These are phyloP conservation scores for Eilema caniola DNA, from an alignment of 2,888 invertebrate species.

Conservation along the genomic window DNA sequence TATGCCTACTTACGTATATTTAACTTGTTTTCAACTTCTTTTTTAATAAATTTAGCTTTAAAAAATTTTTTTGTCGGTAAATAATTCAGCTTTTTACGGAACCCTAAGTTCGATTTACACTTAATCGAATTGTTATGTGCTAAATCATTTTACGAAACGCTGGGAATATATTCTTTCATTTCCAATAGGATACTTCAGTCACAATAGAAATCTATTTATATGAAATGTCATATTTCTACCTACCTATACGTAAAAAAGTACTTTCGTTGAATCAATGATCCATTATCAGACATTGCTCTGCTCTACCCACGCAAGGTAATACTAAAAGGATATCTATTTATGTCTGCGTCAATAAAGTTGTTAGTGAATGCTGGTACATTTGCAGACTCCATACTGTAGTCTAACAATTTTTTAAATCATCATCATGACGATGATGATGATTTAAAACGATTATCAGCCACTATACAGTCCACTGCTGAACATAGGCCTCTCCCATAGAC, in stretches of 20 bases:
- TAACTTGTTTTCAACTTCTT: no score
- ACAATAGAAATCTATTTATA: not conserved
- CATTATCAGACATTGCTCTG: not conserved
- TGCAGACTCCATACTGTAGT: not conserved
- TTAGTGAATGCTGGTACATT: no score
- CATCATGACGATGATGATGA: no score
- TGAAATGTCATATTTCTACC: not conserved
- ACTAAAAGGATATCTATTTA: not conserved
- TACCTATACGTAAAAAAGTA: no score
- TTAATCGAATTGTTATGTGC: not conserved
- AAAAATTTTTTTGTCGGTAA: no score
- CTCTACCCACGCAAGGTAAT: not conserved
- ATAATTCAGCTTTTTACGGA: not conserved
- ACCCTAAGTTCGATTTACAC: not conserved
- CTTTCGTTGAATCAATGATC: not conserved
- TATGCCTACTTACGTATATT: no score
- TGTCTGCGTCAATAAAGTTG: no score
- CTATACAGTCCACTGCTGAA: no score
- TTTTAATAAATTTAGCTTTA: not conserved
- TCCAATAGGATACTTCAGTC: not conserved
- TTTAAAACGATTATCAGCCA: no score
- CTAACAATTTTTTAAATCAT: no score
- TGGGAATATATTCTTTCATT: not conserved
- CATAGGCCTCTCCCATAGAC: no score
- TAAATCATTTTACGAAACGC: not conserved